Evolutionary conservation across 2,888 invertebrate species (phyloP).

Genomic region (Pterobdella sp.): DNA sequence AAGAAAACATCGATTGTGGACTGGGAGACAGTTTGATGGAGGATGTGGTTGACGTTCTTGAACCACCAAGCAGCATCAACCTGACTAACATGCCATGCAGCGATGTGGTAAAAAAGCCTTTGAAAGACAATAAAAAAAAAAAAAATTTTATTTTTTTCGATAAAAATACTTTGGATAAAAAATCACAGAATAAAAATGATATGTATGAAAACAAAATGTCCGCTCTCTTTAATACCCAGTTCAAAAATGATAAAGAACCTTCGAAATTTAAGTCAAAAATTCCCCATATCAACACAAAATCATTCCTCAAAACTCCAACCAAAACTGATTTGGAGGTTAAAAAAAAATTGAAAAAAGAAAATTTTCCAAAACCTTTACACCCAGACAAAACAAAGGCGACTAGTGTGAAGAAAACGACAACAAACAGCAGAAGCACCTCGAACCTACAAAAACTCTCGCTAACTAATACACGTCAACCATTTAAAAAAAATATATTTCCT

Average conservation of each 20-base stretch:
- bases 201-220: no score
- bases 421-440: not conserved
- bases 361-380: not conserved
- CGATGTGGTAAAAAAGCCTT: not conserved
- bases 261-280: constrained; percentile 2
- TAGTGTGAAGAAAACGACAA: not conserved
- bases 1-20: constrained; percentile 12
- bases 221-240: no score
- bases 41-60: not conserved
- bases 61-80: not conserved
- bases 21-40: constrained; percentile 7
- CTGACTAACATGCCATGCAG: not conserved
- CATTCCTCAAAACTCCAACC: no score
- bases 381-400: not conserved
- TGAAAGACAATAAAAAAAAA: not conserved
- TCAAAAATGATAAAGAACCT: not conserved
- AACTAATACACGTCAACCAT: no score
- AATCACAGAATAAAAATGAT: no score
- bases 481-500: not conserved
- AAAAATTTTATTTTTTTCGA: no score
- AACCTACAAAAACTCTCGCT: not conserved
- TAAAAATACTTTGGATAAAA: no score
- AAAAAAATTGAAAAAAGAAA: not conserved
- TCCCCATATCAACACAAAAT: not conserved
- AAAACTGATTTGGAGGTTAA: not conserved